Conservation (phyloP, 1,140 invertebrate species). For the Drosophila rufa region DNA sequence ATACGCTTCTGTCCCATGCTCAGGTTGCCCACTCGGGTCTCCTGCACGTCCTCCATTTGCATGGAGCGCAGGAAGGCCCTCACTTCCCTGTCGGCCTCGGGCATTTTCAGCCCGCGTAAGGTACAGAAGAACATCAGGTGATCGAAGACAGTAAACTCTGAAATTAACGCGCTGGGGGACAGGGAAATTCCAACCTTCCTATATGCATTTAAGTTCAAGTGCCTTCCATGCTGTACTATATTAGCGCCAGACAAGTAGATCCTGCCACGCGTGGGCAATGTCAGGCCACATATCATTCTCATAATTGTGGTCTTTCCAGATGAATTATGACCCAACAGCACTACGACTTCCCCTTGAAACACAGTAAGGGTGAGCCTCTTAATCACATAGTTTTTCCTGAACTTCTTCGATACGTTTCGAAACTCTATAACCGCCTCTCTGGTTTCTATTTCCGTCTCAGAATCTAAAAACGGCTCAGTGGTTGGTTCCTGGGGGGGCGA, state of each 20-base stretch:
- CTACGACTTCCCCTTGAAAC: conserved; percentile 47
- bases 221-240: not conserved
- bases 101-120: conserved; percentile 31
- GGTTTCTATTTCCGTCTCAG: not conserved
- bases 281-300: conserved; percentile 33
- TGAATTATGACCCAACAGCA: conserved; percentile 50
- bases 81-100: conserved; percentile 21
- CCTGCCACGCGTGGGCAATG: conserved; percentile 11
- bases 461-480: too few relatives aligned
- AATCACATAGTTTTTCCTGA: conserved; percentile 18
- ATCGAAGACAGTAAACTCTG: conserved; percentile 45
- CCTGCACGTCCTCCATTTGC: conserved; percentile 4
- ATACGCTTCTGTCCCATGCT: conserved; percentile 40
- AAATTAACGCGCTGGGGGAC: not conserved
- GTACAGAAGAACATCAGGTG: conserved; percentile 47
- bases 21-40: not conserved
- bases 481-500: too few relatives aligned
- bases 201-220: not conserved
- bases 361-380: conserved; percentile 31
- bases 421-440: conserved; percentile 22
- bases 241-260: conserved; percentile 29
- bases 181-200: conserved; percentile 9
- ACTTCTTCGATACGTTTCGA: conserved; percentile 46
- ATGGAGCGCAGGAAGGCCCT: conserved; percentile 12
- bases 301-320: conserved; percentile 54